These are phyloP conservation scores for Allolobophora icterica DNA, from an alignment of 2,888 invertebrate species.

Conservation along the genomic window DNA sequence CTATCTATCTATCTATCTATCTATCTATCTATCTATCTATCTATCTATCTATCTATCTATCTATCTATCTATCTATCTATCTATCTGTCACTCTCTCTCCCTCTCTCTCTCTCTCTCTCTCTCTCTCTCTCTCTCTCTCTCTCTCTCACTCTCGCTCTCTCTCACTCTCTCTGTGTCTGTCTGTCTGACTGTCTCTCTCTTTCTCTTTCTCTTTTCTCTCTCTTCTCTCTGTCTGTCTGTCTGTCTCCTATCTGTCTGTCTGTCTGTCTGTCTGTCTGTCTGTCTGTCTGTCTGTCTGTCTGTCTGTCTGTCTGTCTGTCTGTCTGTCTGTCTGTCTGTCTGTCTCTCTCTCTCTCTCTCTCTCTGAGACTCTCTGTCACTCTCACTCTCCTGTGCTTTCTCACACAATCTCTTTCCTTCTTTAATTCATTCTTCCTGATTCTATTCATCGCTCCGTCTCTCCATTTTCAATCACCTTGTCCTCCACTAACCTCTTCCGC, in stretches of 20 bases:
- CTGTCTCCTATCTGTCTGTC: no score
- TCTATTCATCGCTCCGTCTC: neutral
- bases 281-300: no score
- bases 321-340: no score
- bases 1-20: no score
- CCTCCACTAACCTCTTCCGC: neutral
- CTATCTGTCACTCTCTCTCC: no score
- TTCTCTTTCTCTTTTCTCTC: neutral
- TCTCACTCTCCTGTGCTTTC: neutral
- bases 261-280: no score
- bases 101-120: no score
- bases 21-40: no score
- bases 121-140: neutral
- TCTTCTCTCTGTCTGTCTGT: neutral
- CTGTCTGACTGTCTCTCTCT: neutral
- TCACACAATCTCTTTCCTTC: no score
- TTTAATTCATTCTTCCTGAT: neutral
- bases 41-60: neutral
- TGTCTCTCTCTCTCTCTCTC: no score
- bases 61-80: neutral
- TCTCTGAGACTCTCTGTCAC: no score
- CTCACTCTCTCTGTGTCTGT: neutral
- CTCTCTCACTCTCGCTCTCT: neutral
- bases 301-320: no score
- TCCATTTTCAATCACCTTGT: neutral